phyloP scores from a whole-genome alignment of 2,113 vertebrate species.

The Phyllostomus hastatus region DNA sequence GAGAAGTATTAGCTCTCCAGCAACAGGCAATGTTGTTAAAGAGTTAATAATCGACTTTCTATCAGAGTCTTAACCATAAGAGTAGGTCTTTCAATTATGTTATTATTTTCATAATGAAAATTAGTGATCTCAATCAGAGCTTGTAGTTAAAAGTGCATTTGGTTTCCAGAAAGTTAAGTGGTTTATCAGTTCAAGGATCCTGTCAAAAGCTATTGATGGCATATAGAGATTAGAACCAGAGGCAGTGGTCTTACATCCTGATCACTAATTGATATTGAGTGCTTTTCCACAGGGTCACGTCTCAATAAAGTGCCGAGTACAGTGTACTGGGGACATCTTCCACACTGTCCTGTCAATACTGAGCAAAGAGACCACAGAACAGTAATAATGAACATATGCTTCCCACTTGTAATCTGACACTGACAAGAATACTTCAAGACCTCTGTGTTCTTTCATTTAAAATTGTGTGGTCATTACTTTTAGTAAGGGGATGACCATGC shows the following conservation, averaged over 20 bases:
- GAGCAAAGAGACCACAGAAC: not conserved
- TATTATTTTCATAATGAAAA: slow-evolving; percentile 36
- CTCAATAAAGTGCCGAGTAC: not conserved
- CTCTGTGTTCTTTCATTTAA: not conserved
- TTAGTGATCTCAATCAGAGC: not conserved
- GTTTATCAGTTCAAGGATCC: not conserved
- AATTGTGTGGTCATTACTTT: not conserved
- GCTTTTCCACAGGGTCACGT: not conserved
- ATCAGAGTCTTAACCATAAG: not conserved
- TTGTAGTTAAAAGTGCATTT: not conserved
- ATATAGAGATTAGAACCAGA: slow-evolving; percentile 21
- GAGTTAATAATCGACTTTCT: not conserved
- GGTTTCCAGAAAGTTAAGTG: slow-evolving; percentile 17
- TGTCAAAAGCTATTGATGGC: not conserved
- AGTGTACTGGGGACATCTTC: not conserved
- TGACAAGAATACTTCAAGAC: not conserved
- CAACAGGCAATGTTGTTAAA: not conserved
- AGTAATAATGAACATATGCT: not conserved
- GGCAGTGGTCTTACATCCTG: not conserved
- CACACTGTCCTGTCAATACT: not conserved
- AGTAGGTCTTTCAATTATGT: not conserved
- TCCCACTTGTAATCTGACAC: not conserved
- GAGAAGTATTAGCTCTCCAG: not conserved
- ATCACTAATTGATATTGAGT: slow-evolving; percentile 38
- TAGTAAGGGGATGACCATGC: not conserved